Base-by-base conservation (phyloP, 1,140 invertebrate species). In the Apis florea region DNA sequence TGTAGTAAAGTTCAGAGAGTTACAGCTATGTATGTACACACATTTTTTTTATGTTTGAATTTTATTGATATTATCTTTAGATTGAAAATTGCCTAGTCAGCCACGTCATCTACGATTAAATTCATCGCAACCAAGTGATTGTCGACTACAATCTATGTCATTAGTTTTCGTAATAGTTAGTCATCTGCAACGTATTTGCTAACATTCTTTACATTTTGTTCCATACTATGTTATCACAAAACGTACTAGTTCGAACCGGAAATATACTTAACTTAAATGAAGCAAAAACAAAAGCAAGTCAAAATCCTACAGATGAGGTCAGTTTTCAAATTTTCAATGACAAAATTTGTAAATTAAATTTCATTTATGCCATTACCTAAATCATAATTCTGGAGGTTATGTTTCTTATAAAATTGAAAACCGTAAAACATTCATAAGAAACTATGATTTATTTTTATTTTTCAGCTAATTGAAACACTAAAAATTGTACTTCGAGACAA, bases 201-300 rank as follows among this genome's bases (percentile, higher is more conserved):
- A 53, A 17, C 49, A 59, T 66, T 75, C 21, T 75, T 24, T 26
- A 47, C 12, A 31, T 56, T 64, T 24, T 59, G 21, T 21, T 72
- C 24, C 3, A 17, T 31, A 78, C 31, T 58, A 92, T 90, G 89
- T 70, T 90, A 61, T 83, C 87, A 17, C 81, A 86, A 11, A 92
- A 92, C 76, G 82, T 93, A 54, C 88, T 94, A 73, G 95, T 98
- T 79, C 96, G 97, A 88, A 98, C 97, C 56, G 97, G 97, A 75
- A 98, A 98, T 93, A 97, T 98, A 83, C 94, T 98, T 54, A 96
- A 95, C 86, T 95, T 97, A 79, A 96, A 97, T 90, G 96, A 97
- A 89, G 94, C 97, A 26, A 97, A 97, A 90, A 96, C 96, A 92
- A 97, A 97, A 91, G 96, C 96, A 73, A 96, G 96, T 83, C 96